Evolutionary conservation across 1,140 invertebrate species (phyloP), one percentile per base, ranked within the genome.

Genomic region (Gonatopus flavifemur): DNA sequence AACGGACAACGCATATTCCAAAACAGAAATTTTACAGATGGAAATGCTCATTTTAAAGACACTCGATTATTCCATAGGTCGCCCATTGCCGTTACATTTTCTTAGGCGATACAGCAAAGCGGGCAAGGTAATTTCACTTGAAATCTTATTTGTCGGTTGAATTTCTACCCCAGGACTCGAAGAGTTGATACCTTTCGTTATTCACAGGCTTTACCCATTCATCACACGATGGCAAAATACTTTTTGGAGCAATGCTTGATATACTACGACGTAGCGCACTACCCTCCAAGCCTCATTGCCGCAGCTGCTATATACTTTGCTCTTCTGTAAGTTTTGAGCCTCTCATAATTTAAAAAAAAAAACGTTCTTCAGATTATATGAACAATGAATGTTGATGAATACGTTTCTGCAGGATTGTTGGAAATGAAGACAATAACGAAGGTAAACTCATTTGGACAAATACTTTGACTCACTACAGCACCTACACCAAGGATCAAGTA

Each of bases 171-270:
- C 10, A 20, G 3, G 10, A 9, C 6, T 12, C 25, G 12, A 7
- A 28, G 15, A 43, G 16, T 28, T 28, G 6, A 7, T 28, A 28
- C 12, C 25, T 28, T 28, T 7, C 25, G 6, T 28, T 28, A 7
- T 55, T 45, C 51, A 63, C 62, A 72, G 76, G 75, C 67, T 47
- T 71, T 78, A n/a, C 72, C 85, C 78, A 55, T 89, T 76, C 72
- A 90, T 67, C 93, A 98, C 70, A 87, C 86, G 37, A 77, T 96
- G 69, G 93, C 93, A 6, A 98, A 98, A 79, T 98, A 96, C 70
- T 85, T 98, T 40, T 83, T 95, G 59, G 96, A 98, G 73, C 73
- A 98, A 21, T 82, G 87, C 49, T 75, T 96, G 31, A 72, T 94
- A 10, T 87, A 96, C 33, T 95, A 96, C 68, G 81, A 86, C 24